Conservation (phyloP, 2,797 vertebrate genomes). For the Cirrhinus mrigala region DNA sequence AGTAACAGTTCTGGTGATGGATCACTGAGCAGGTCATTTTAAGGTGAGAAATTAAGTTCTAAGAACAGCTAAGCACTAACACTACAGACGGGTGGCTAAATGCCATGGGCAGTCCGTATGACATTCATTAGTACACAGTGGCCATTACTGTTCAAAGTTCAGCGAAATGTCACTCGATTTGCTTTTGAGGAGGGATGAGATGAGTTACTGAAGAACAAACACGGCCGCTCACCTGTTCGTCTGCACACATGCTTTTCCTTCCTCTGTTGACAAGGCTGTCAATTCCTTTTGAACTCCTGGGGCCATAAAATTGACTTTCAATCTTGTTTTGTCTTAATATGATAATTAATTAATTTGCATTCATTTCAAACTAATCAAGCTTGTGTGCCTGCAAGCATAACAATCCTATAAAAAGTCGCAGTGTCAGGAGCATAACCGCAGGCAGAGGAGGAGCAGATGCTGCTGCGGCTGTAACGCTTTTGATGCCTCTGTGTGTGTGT, state of each 20-base stretch:
- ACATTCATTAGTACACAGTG: slow-evolving; percentile 64
- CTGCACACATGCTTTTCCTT: slow-evolving; percentile 21
- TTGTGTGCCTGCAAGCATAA: slow-evolving; percentile 54
- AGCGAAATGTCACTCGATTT: slow-evolving; percentile 62
- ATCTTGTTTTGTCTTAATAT: slow-evolving; percentile 56
- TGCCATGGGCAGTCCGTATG: slow-evolving; percentile 57
- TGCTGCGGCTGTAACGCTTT: not conserved
- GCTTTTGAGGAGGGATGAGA: slow-evolving; percentile 51
- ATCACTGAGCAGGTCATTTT: slow-evolving; percentile 24
- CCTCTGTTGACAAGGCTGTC: slow-evolving; percentile 54
- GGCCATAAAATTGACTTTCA: slow-evolving; percentile 62
- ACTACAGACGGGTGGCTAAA: slow-evolving; percentile 52
- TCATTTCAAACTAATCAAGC: slow-evolving; percentile 53
- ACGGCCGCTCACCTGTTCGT: slow-evolving; percentile 39
- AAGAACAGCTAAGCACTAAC: slow-evolving; percentile 41
- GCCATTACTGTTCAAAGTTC: slow-evolving; percentile 63
- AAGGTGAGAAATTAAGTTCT: slow-evolving; percentile 39
- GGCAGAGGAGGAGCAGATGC: slow-evolving; percentile 33
- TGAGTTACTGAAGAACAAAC: slow-evolving; percentile 54
- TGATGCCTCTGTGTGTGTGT: not conserved
- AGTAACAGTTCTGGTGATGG: not conserved
- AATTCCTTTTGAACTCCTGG: slow-evolving; percentile 51
- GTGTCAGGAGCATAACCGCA: slow-evolving; percentile 50
- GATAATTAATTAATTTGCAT: slow-evolving; percentile 63
- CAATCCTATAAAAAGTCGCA: slow-evolving; percentile 44